These are phyloP conservation scores for Pristionchus mayeri DNA, from an alignment of 2,888 invertebrate genomes.

Conservation along the genomic window DNA sequence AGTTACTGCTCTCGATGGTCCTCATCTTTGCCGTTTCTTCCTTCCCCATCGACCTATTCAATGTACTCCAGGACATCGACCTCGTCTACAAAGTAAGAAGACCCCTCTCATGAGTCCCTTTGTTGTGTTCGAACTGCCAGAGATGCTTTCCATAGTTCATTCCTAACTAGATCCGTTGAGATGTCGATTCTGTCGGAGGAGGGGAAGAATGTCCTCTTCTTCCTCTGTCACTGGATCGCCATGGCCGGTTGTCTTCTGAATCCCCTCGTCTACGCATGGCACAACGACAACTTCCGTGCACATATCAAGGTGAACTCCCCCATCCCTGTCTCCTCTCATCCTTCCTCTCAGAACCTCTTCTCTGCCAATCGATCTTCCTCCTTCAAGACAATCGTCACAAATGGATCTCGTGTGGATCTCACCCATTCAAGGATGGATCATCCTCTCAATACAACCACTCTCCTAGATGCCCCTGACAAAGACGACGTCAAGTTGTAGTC, in stretches of 20 bases:
- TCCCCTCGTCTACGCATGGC: slow-evolving; percentile 80
- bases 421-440: neutral
- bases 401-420: neutral
- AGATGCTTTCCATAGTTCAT: too few species aligned
- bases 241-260: slow-evolving; percentile 91
- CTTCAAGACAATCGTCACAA: slow-evolving; percentile 34
- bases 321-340: neutral
- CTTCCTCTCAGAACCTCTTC: slow-evolving; percentile 30
- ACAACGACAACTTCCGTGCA: slow-evolving; percentile 66
- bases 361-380: neutral
- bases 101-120: neutral
- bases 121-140: neutral
- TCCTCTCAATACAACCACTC: slow-evolving; percentile 9
- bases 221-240: slow-evolving; percentile 88
- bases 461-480: slow-evolving; percentile 37
- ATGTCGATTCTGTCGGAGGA: slow-evolving; percentile 79
- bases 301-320: slow-evolving; percentile 60
- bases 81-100: slow-evolving; percentile 58
- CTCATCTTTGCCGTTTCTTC: slow-evolving; percentile 79
- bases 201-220: slow-evolving; percentile 88
- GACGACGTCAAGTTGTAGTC: slow-evolving; percentile 42
- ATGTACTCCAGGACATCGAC: slow-evolving; percentile 66
- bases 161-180: neutral
- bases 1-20: slow-evolving; percentile 96
- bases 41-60: slow-evolving; percentile 66